Evolutionary conservation across 2,797 vertebrate species (phyloP).

Genomic region (Nyctibius grandis): DNA sequence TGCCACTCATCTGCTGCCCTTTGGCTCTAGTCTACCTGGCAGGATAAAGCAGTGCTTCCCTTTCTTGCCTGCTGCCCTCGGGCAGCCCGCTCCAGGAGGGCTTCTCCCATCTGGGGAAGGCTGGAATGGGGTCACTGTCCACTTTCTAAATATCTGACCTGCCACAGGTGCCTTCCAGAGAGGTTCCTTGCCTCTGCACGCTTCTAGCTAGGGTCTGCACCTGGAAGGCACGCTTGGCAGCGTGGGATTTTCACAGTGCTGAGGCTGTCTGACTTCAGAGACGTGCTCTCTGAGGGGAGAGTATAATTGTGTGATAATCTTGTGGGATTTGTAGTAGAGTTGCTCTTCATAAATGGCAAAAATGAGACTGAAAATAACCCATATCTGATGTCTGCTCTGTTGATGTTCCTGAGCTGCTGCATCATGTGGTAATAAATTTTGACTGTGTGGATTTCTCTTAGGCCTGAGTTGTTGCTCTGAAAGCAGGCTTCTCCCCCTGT

Average conservation of each 20-base stretch:
- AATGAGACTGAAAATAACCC: fast-evolving
- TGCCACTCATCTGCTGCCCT: background rate
- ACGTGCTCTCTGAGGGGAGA: fast-evolving
- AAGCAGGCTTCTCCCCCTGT: background rate
- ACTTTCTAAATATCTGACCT: background rate
- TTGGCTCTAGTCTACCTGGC: background rate
- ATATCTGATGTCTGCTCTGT: fast-evolving
- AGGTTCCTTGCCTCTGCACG: background rate
- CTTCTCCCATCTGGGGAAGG: background rate
- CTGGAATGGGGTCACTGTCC: background rate
- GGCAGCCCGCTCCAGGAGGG: background rate
- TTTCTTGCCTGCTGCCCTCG: background rate
- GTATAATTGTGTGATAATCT: fast-evolving
- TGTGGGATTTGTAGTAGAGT: background rate
- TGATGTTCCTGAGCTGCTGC: background rate
- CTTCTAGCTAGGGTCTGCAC: fast-evolving
- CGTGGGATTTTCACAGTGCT: fast-evolving
- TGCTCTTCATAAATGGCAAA: background rate
- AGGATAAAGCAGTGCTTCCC: background rate
- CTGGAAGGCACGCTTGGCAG: background rate
- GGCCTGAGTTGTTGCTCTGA: background rate
- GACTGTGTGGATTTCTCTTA: background rate
- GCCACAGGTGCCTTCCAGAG: background rate
- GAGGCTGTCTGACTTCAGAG: background rate
- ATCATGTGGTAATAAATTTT: fast-evolving